phyloP scores from a whole-genome alignment of 2,113 vertebrate genomes.

The Myxocyprinus asiaticus region DNA sequence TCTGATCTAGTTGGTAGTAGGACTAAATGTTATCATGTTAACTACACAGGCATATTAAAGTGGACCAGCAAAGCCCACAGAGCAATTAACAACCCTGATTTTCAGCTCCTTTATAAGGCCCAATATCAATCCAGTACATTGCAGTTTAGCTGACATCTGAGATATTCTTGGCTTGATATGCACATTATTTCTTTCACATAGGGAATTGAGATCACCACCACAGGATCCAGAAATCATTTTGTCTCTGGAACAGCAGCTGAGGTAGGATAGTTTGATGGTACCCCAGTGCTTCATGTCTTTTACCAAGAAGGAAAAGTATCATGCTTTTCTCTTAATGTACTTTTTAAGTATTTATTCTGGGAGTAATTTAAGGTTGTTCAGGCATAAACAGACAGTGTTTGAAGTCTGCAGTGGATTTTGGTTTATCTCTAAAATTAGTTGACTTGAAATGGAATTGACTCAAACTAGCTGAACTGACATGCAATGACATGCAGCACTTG shows the following conservation, averaged over 20 bases:
- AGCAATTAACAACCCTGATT: conserved; percentile 2
- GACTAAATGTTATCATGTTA: not conserved
- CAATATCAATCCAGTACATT: not conserved
- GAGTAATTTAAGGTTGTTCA: not conserved
- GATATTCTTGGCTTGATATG: conserved; percentile 18
- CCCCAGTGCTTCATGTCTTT: not conserved
- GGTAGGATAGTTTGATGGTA: conserved; percentile 68
- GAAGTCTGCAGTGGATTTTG: not conserved
- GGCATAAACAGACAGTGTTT: not conserved
- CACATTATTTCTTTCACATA: conserved; percentile 55
- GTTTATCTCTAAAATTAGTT: not conserved
- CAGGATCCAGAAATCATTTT: conserved; percentile 83
- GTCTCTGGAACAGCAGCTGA: conserved; percentile 75
- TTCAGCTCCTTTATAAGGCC: not conserved
- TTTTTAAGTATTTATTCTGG: not conserved
- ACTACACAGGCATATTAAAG: not conserved
- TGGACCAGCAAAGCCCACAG: not conserved
- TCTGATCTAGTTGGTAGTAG: not conserved
- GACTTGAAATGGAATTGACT: not conserved
- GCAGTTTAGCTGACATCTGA: not conserved
- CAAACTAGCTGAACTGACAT: not conserved
- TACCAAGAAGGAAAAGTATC: too few relatives aligned
- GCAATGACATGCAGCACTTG: too few relatives aligned
- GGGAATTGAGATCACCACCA: conserved; percentile 87
- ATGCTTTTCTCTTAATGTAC: not conserved